Percentiles rank a stretch among this genome's conserved stretches.
Conservation (phyloP, 2,797 vertebrate genomes). For the Cuniculus paca region DNA sequence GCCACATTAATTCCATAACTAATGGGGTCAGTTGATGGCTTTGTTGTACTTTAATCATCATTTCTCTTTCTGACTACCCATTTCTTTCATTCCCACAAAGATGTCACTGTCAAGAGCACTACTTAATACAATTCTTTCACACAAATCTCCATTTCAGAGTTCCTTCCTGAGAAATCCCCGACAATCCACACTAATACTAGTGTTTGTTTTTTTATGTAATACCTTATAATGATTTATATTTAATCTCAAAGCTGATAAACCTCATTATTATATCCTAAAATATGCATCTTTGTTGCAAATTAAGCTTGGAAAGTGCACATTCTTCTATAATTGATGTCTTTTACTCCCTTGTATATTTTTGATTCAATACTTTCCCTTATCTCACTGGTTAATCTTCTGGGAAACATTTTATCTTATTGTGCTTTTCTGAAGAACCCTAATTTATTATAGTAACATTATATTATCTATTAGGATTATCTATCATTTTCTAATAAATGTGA, state of each 20-base stretch:
- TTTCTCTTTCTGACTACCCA: neutral
- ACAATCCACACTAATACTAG: neutral
- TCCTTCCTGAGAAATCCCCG: neutral
- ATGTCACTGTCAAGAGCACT: neutral
- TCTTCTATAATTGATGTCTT: conserved; percentile 58
- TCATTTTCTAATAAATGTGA: conserved; percentile 80
- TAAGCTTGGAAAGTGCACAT: conserved; percentile 4
- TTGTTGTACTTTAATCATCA: neutral
- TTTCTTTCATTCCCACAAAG: neutral
- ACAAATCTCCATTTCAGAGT: neutral
- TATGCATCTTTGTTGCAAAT: conserved; percentile 27
- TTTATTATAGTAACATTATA: conserved; percentile 70
- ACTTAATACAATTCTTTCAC: neutral
- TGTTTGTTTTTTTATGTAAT: neutral
- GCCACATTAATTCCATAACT: neutral
- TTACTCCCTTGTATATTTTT: conserved; percentile 38
- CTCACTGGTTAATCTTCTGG: conserved; percentile 51
- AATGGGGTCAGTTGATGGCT: neutral
- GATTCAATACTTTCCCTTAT: conserved; percentile 45
- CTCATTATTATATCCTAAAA: conserved; percentile 26
- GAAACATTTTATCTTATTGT: conserved; percentile 72
- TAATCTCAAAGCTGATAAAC: conserved; percentile 19
- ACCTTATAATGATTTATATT: conserved; percentile 39
- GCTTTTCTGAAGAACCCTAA: conserved; percentile 55
- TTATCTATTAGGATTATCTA: conserved; percentile 77